Evolutionary conservation across 64 coral and sea anemone species (phyloP), one percentile per base, ranked within the genome.

Genomic region (Montipora efflorescens): DNA sequence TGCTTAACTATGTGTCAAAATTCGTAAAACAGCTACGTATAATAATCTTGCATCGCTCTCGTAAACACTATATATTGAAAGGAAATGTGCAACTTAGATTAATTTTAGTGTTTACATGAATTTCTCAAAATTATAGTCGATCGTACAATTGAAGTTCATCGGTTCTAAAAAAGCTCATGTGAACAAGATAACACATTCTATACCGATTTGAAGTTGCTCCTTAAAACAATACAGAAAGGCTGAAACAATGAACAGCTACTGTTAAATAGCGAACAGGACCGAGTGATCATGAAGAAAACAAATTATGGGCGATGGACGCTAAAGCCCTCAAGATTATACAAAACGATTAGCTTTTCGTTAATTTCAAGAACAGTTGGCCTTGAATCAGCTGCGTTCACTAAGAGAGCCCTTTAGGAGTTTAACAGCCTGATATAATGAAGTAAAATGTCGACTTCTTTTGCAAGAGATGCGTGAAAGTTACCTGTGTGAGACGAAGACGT

Each of bases 341-440:
- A 73, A 50, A 18, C 36, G 14, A 74, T 12, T 87, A 50, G 16
- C 61, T 72, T 62, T 89, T 50, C 84, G 25, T 76, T 76, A 78
- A 7, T 5, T 49, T 48, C 13, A 18, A 50, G 7, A 43, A 48
- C 8, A 77, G 3, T 10, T 47, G 10, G 44, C 3, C 14, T 47
- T 77, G 9, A 47, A 45, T 11, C 28, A 14, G 10, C 44, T 16
- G 1, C 51, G n/a, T 11, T 15, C 36, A 13, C 28, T 77, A 3
- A 2, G 44, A 72, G 5, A 64, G 1, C 25, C 36, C 36, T 36
- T 36, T 36, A 36, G 36, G 36, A 36, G 36, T 36, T 36, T 36
- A 36, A 36, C 36, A 36, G 36, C 36, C 36, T 36, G 36, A 36
- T 36, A 36, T 36, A 36, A 36, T 36, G 36, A 36, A 59, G 61